These are phyloP conservation scores for Malacoctenus gilli DNA, from an alignment of 2,797 vertebrate genomes.

Conservation along the genomic window DNA sequence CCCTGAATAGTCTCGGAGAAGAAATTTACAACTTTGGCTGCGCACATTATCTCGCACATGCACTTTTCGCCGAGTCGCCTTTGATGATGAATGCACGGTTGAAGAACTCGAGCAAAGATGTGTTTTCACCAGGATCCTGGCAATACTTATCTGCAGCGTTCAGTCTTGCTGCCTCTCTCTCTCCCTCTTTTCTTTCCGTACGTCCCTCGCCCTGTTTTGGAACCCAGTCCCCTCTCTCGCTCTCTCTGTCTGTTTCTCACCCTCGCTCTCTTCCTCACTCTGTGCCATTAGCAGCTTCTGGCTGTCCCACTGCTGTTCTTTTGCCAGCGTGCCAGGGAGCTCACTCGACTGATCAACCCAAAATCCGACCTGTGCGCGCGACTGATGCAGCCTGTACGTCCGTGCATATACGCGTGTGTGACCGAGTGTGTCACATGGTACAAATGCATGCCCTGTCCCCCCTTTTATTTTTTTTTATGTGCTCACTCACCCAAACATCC, in stretches of 20 bases:
- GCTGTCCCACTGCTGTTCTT: slow-evolving; percentile 58
- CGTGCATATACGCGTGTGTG: slow-evolving; percentile 1
- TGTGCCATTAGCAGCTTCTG: slow-evolving; percentile 74
- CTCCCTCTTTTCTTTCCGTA: slow-evolving; percentile 34
- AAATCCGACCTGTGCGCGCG: slow-evolving; percentile 19
- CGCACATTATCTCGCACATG: slow-evolving; percentile 19
- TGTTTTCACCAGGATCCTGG: slow-evolving; percentile 24
- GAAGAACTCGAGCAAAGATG: slow-evolving; percentile 32
- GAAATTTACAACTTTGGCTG: slow-evolving; percentile 13
- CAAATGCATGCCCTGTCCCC: slow-evolving; percentile 70
- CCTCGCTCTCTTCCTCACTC: slow-evolving; percentile 60
- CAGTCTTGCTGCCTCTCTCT: slow-evolving; percentile 34
- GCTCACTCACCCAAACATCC: slow-evolving; percentile 74
- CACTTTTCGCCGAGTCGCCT: slow-evolving; percentile 25
- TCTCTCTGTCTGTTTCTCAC: slow-evolving; percentile 55
- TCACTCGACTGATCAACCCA: slow-evolving; percentile 60
- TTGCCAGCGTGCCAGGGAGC: slow-evolving; percentile 66
- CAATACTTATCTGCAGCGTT: slow-evolving; percentile 49
- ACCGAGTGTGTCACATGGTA: slow-evolving; percentile 53
- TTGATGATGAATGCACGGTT: slow-evolving; percentile 49
- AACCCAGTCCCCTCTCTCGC: slow-evolving; percentile 35
- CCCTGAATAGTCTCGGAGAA: slow-evolving; percentile 11
- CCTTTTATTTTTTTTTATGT: too few species aligned
- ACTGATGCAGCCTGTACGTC: not conserved
- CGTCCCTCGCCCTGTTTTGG: slow-evolving; percentile 45